Evolutionary conservation across 2,113 vertebrate genomes (phyloP).

Genomic region (Perca flavescens): DNA sequence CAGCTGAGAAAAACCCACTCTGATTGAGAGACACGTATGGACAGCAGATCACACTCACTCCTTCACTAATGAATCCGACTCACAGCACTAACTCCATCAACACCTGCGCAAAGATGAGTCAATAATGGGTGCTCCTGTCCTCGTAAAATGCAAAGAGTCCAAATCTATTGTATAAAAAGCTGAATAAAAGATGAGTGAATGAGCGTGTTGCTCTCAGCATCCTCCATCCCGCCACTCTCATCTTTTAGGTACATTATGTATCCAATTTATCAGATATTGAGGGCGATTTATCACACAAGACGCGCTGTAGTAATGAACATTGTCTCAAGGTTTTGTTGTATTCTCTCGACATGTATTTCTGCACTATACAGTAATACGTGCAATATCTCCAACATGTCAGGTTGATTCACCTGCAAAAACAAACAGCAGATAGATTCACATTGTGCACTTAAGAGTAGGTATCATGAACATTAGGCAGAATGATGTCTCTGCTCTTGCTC

Average conservation of each 20-base stretch:
- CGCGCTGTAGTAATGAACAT: background rate
- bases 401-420: background rate
- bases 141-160: background rate
- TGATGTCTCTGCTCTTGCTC: constrained; percentile 52
- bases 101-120: constrained; percentile 4
- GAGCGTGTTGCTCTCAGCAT: background rate
- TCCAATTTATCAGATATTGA: background rate
- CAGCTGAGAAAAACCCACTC: constrained; percentile 39
- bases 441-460: constrained; percentile 7
- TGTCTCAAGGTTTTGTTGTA: background rate
- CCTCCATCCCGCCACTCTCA: background rate
- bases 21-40: constrained; percentile 7
- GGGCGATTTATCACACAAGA: background rate
- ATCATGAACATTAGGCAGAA: constrained; percentile 17
- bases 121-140: background rate
- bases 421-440: background rate
- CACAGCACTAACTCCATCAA: constrained; percentile 25
- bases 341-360: background rate
- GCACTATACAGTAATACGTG: background rate
- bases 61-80: constrained; percentile 16
- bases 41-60: constrained; percentile 19
- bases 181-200: constrained; percentile 3
- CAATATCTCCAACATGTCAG: background rate
- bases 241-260: background rate
- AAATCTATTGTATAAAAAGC: background rate